Conservation (phyloP, 1,140 invertebrate genomes). For the Anadara kagoshimensis region DNA sequence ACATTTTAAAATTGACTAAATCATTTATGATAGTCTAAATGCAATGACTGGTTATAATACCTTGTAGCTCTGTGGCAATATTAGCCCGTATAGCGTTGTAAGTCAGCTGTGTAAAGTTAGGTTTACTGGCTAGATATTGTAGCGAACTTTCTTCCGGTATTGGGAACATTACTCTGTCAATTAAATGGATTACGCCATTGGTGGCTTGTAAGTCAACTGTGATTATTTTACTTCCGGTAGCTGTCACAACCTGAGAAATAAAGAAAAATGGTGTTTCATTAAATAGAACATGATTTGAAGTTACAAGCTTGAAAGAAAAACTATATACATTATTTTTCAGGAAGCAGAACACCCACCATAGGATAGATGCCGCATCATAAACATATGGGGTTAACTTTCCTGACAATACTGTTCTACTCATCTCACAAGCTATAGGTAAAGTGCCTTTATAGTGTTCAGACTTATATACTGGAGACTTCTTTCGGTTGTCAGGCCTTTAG, state of each 20-base stretch:
- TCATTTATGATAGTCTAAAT: background rate
- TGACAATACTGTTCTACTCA: too few species aligned
- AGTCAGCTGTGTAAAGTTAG: slow-evolving; percentile 28
- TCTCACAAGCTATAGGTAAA: too few species aligned
- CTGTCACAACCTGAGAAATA: slow-evolving; percentile 23
- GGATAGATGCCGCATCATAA: too few species aligned
- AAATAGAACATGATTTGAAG: too few species aligned
- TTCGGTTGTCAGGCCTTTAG: too few species aligned
- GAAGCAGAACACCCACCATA: too few species aligned
- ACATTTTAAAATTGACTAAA: background rate
- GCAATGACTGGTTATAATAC: background rate
- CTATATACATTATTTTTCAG: too few species aligned
- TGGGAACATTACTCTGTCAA: slow-evolving; percentile 38
- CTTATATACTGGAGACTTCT: too few species aligned
- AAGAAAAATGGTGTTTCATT: too few species aligned
- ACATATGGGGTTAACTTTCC: too few species aligned
- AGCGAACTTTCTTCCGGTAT: slow-evolving; percentile 28
- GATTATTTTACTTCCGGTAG: slow-evolving; percentile 23
- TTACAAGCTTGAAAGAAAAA: too few species aligned
- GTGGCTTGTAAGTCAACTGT: slow-evolving; percentile 15
- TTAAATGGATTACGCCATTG: slow-evolving; percentile 34
- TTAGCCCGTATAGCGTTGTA: slow-evolving; percentile 31
- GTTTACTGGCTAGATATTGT: slow-evolving; percentile 25
- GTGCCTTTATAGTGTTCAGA: too few species aligned
- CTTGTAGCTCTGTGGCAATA: slow-evolving; percentile 25